Conservation (phyloP, 2,113 vertebrate species). For the Reinhardtius hippoglossoides region DNA sequence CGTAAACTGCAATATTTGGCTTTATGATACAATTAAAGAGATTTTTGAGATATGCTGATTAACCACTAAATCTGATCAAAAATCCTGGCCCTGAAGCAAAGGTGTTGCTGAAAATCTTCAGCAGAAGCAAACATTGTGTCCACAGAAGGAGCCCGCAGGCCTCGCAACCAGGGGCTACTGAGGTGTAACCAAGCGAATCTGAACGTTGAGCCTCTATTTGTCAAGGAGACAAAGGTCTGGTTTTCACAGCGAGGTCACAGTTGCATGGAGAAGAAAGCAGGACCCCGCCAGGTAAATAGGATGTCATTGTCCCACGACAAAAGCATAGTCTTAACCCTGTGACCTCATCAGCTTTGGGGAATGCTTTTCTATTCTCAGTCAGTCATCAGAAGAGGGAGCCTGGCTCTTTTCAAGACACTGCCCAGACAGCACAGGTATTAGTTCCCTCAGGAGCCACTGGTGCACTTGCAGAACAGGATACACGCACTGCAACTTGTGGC, state of each 20-base stretch:
- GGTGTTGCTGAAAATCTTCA: constrained; percentile 48
- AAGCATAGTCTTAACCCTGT: constrained; percentile 79
- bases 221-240: constrained; percentile 79
- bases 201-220: constrained; percentile 79
- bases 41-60: not conserved
- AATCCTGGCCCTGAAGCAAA: constrained; percentile 24
- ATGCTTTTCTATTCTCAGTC: constrained; percentile 70
- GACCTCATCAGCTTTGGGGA: constrained; percentile 80
- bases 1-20: not conserved
- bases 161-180: constrained; percentile 60
- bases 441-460: constrained; percentile 45
- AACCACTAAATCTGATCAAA: constrained; percentile 27
- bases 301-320: constrained; percentile 81
- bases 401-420: constrained; percentile 58
- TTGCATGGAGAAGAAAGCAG: constrained; percentile 81
- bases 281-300: constrained; percentile 83
- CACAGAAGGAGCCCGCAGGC: constrained; percentile 56
- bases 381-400: constrained; percentile 67
- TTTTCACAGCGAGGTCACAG: constrained; percentile 81
- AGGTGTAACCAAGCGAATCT: constrained; percentile 77
- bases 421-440: constrained; percentile 64
- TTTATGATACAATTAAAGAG: not conserved
- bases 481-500: constrained; percentile 50
- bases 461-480: constrained; percentile 59
- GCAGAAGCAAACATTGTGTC: constrained; percentile 50